Evolutionary conservation across 2,113 vertebrate species (phyloP).

Genomic region (Columbina picui): DNA sequence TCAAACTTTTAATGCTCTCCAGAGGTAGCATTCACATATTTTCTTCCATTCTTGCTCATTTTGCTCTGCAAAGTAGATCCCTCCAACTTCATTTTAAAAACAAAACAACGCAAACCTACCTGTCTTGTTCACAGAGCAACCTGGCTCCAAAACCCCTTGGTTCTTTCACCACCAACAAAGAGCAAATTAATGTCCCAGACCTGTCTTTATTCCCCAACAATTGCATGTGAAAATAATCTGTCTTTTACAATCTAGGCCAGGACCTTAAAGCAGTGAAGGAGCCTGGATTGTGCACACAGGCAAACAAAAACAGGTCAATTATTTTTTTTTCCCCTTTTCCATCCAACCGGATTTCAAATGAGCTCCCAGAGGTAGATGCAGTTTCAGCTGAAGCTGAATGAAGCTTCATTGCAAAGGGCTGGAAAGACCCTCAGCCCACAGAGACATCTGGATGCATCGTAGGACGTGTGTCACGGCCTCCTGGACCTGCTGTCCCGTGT

Average conservation of each 20-base stretch:
- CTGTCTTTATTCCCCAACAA: neutral
- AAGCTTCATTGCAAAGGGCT: neutral
- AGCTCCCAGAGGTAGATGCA: neutral
- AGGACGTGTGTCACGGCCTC: neutral
- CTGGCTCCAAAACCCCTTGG: neutral
- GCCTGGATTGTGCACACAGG: neutral
- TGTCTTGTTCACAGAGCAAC: neutral
- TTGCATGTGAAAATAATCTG: neutral
- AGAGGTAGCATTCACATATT: neutral
- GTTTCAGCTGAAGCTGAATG: neutral
- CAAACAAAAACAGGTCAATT: neutral
- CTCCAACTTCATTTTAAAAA: slow-evolving; percentile 6
- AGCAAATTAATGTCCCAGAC: neutral
- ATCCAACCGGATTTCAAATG: neutral
- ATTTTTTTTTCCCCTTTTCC: neutral
- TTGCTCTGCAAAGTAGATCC: neutral
- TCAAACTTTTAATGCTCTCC: slow-evolving; percentile 10
- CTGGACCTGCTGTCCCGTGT: rapidly evolving
- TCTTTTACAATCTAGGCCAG: neutral
- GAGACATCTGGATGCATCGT: rapidly evolving
- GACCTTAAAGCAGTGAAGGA: neutral
- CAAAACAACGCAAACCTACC: neutral
- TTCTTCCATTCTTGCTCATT: neutral
- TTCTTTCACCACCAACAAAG: neutral
- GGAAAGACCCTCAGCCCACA: neutral